Evolutionary conservation across 2,888 invertebrate genomes (phyloP), one percentile per base, ranked within the genome.

Genomic region (Ophion ventricosus): DNA sequence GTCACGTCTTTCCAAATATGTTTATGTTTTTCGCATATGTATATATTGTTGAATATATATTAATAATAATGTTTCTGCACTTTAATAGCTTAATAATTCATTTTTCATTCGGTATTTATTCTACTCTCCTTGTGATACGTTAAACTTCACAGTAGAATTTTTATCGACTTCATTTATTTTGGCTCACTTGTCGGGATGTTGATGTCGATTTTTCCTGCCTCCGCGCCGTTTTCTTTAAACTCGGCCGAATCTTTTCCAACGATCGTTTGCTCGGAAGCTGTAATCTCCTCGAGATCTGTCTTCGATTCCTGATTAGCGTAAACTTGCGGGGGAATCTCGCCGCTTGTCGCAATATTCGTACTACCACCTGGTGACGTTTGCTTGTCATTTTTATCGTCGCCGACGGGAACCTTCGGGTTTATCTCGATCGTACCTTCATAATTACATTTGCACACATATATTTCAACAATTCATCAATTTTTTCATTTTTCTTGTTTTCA

Each of bases 121-220:
- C n/a, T n/a, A n/a, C n/a, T n/a, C n/a, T n/a, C n/a, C n/a, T n/a
- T n/a, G n/a, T n/a, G n/a, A n/a, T n/a, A n/a, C n/a, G n/a, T n/a
- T n/a, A n/a, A n/a, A n/a, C n/a, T n/a, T n/a, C n/a, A n/a, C n/a
- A n/a, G n/a, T n/a, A n/a, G n/a, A n/a, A n/a, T n/a, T n/a, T n/a
- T n/a, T n/a, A n/a, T n/a, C n/a, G 35, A 35, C 0, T n/a, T 8
- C 25, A 54, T 61, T 56, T n/a, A n/a, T n/a, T 26, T 59, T 59
- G n/a, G 59, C 56, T 69, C 14, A 56, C 69, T 57, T n/a, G 73
- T 79, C n/a, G 59, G 70, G 10, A 43, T 11, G 43, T 14, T 3
- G 4, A 35, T 14, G 2, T 25, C 14, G 1, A 69, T 14, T 23
- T 75, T 73, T 66, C 67, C 74, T 67, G 49, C 29, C 5, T 74